Base-by-base conservation (phyloP, 2,888 invertebrate genomes). In the Lasioglossum leucozonium region DNA sequence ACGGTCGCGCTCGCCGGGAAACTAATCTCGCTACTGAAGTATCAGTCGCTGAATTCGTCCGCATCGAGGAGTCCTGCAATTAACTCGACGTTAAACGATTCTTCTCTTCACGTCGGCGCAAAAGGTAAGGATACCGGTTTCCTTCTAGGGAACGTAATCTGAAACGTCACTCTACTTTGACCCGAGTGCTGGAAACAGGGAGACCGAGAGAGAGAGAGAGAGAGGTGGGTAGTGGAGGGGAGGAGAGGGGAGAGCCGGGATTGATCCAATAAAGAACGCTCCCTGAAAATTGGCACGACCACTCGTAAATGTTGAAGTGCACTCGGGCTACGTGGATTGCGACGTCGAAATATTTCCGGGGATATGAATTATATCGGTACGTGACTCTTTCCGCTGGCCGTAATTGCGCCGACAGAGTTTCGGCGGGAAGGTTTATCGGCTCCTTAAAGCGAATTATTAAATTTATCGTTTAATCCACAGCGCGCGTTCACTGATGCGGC, bases 371-470 rank as follows among this genome's bases (percentile, higher is more conserved):
- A 79, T 47, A 62, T n/a, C 58, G 47, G 75, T 62, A 71, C 81
- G 76, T 76, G 85, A 85, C 81, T 76, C 74, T 81, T 84, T 78
- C 44, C 58, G 72, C 30, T 51, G 5, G 11, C 42, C 40, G 85
- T 78, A 86, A 86, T 86, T 86, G 77, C 78, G n/a, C 30, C 62
- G 85, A 77, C 77, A 85, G 71, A 84, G 55, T 81, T 74, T 79
- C 78, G 73, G 58, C 22, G 65, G 58, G 30, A 67, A 40, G 78
- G 74, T 81, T 84, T 86, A 86, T 84, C 71, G 81, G 77, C 51
- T 76, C 85, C 72, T 85, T 84, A 85, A 78, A 85, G 78, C 81
- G 81, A 86, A 75, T 86, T 81, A 86, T 72, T 30, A 77, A 75
- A 86, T 86, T 86, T 78, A 81, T 85, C 85, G 81, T 83, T 83